Evolutionary conservation across 2,113 vertebrate species (phyloP).

Genomic region (Salvelinus alpinus): DNA sequence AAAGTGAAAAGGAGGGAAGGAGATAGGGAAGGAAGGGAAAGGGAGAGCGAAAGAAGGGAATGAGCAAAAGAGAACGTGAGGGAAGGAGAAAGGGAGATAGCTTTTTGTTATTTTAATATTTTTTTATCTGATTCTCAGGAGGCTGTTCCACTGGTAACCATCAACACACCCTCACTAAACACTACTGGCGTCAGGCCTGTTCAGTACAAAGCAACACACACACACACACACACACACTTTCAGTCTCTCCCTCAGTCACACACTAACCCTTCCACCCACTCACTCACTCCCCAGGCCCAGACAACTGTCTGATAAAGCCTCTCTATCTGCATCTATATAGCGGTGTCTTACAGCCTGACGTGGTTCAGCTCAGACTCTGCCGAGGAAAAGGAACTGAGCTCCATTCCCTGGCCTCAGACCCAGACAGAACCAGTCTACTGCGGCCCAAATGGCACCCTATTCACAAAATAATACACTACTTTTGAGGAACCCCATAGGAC

Average conservation of each 20-base stretch:
- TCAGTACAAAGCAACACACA: no score
- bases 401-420: background rate
- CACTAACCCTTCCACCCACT: background rate
- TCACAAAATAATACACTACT: no score
- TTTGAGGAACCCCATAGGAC: no score
- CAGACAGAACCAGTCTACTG: background rate
- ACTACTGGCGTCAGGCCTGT: background rate
- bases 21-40: no score
- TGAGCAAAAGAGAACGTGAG: background rate
- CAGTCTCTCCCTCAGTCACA: no score
- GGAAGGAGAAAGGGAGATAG: conserved; percentile 6
- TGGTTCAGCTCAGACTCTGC: no score
- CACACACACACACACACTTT: no score
- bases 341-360: no score
- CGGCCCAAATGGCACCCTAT: no score
- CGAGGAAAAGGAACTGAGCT: background rate
- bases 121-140: conserved; percentile 1
- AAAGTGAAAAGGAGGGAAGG: background rate
- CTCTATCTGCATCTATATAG: background rate
- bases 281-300: background rate
- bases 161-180: conserved; percentile 5
- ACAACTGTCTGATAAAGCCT: background rate
- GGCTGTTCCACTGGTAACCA: conserved; percentile 2
- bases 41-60: background rate
- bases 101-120: background rate